Base-by-base conservation (phyloP, 53 echinoderm and acorn worm genomes). In the Actinopyga echinites region DNA sequence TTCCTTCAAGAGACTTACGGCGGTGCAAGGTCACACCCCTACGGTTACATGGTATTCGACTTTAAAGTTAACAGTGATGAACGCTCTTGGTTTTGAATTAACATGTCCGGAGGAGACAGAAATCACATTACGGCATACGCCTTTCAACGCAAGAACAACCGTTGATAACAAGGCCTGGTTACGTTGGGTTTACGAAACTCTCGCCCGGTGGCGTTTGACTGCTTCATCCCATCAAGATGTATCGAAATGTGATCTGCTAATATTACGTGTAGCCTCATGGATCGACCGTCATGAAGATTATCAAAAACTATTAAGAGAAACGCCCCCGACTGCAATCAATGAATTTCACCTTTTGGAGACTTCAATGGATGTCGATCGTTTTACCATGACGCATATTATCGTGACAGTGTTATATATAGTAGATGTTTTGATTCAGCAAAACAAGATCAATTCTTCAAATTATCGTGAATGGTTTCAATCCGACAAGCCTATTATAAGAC, bases 31-130 rank as follows among this genome's bases (percentile, higher is more conserved):
- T 71, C 73, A n/a, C 20, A 63, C 10, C 85, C 91, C 6, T 91
- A 91, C 65, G 87, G 86, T 19, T 91, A 94, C 28, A 84, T 95
- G 25, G 56, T 95, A 29, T 67, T 94, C 9, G 91, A 94, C 71
- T 69, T 94, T 17, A 94, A 89, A 66, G 87, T 91, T 0, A 73
- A 71, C 32, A 8, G 12, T 21, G 71, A 71, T 38, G 43, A 71
- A 11, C 19, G 71, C 40, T 20, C 23, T 22, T 21, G 71, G 20
- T 71, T 20, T 24, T 17, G 71, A 8, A 43, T n/a, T 6, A 38
- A 71, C 8, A 37, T 71, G 44, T 43, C 71, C 11, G 42, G 42
- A 71, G 71, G 42, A n/a, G 21, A 71, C 17, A 43, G 42, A 5
- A n/a, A 71, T 20, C 38, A 35, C 71, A 71, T 71, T 0, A 29